phyloP scores from a whole-genome alignment of 2,888 invertebrate species.

The Apomyelois bistriatella region DNA sequence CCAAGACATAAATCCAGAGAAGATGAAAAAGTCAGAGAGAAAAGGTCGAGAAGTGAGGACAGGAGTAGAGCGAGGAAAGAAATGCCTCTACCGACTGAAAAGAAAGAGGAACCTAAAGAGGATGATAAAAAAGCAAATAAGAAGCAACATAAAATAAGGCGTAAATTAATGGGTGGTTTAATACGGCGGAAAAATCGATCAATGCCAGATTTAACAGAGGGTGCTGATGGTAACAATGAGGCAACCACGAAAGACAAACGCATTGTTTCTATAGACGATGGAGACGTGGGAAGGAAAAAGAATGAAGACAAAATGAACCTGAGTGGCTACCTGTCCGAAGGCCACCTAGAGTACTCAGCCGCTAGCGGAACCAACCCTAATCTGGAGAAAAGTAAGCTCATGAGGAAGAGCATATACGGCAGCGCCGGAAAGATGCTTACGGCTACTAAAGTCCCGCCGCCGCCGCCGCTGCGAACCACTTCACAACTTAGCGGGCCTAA shows the following conservation, averaged over 20 bases:
- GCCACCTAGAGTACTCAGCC: slow-evolving; percentile 88
- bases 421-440: slow-evolving; percentile 90
- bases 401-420: slow-evolving; percentile 94
- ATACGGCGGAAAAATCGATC: slow-evolving; percentile 93
- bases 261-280: slow-evolving; percentile 85
- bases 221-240: slow-evolving; percentile 79
- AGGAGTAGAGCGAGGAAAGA: slow-evolving; percentile 88
- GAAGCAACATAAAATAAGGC: slow-evolving; percentile 93
- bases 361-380: slow-evolving; percentile 87
- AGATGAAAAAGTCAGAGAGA: slow-evolving; percentile 85
- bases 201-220: slow-evolving; percentile 94
- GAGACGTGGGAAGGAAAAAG: slow-evolving; percentile 84
- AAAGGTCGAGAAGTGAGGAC: slow-evolving; percentile 91
- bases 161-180: slow-evolving; percentile 94
- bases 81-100: slow-evolving; percentile 83
- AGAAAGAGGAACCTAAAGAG: slow-evolving; percentile 80
- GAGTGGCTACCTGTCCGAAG: slow-evolving; percentile 92
- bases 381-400: slow-evolving; percentile 90
- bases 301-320: slow-evolving; percentile 80
- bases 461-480: slow-evolving; percentile 91
- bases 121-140: slow-evolving; percentile 88
- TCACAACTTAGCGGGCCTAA: slow-evolving; percentile 89
- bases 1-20: slow-evolving; percentile 86
- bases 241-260: slow-evolving; percentile 61
- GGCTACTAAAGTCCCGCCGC: slow-evolving; percentile 91